Conservation (phyloP, 2,113 vertebrate genomes). For the Odobenus rosmarus region DNA sequence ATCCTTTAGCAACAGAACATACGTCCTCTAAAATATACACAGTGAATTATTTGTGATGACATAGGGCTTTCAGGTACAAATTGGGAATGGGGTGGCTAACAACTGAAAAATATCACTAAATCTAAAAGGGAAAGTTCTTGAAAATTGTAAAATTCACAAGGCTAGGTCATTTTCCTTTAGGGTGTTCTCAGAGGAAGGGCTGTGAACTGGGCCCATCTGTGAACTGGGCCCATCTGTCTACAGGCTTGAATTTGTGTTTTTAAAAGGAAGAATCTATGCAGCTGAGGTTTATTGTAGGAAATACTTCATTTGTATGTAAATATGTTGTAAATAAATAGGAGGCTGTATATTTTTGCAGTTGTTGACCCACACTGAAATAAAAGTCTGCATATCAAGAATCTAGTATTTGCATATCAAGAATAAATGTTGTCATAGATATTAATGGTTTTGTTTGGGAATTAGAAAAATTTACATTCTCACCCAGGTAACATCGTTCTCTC, state of each 20-base stretch:
- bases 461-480: slow-evolving; percentile 74
- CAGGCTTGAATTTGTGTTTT: slow-evolving; percentile 77
- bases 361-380: slow-evolving; percentile 83
- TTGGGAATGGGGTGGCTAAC: background rate
- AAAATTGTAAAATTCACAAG: slow-evolving; percentile 44
- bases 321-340: slow-evolving; percentile 89
- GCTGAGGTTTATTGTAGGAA: slow-evolving; percentile 85
- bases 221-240: slow-evolving; percentile 58
- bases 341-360: slow-evolving; percentile 92
- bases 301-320: slow-evolving; percentile 85
- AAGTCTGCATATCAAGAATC: slow-evolving; percentile 81
- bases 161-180: background rate
- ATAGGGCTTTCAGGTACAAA: slow-evolving; percentile 18
- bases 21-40: slow-evolving; percentile 71
- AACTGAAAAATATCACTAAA: slow-evolving; percentile 71
- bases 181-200: background rate
- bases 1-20: slow-evolving; percentile 57
- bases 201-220: slow-evolving; percentile 45
- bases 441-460: slow-evolving; percentile 76
- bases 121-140: slow-evolving; percentile 73
- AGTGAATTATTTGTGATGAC: slow-evolving; percentile 70
- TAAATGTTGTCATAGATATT: slow-evolving; percentile 70
- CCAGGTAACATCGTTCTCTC: slow-evolving; percentile 74
- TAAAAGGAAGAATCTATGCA: slow-evolving; percentile 88
- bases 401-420: slow-evolving; percentile 81